These are phyloP conservation scores for Teleogryllus occipitalis DNA, from an alignment of 1,140 invertebrate species.

Conservation along the genomic window DNA sequence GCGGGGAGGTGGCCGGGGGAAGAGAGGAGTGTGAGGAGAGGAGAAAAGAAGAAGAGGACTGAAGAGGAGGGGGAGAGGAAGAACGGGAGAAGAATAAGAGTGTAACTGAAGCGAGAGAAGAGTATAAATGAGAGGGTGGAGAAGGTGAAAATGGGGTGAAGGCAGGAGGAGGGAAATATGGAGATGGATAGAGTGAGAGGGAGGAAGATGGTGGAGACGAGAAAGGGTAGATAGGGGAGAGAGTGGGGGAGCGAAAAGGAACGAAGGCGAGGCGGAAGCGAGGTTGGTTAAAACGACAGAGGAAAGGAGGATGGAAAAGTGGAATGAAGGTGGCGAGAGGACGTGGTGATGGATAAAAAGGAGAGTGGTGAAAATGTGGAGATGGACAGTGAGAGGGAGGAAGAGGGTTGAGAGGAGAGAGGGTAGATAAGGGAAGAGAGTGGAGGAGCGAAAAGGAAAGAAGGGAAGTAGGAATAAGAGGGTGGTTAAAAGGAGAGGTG, in stretches of 20 bases:
- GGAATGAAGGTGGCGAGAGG: not conserved
- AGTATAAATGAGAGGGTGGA: not conserved
- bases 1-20: too few relatives aligned
- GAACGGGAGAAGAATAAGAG: too few relatives aligned
- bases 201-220: not conserved
- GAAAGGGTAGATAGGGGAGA: not conserved
- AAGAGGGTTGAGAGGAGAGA: not conserved
- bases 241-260: not conserved
- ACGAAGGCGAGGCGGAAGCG: not conserved
- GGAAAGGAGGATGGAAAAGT: not conserved
- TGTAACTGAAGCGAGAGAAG: too few relatives aligned
- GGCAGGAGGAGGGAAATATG: not conserved
- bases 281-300: not conserved
- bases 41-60: too few relatives aligned
- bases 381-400: not conserved
- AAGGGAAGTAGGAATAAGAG: not conserved
- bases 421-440: slow-evolving; percentile 13
- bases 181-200: slow-evolving; percentile 15
- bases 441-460: not conserved
- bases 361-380: not conserved
- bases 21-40: too few relatives aligned
- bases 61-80: too few relatives aligned
- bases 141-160: not conserved
- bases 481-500: not conserved
- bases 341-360: not conserved